Evolutionary conservation across 2,113 vertebrate species (phyloP).

Genomic region (Bufo gargarizans): DNA sequence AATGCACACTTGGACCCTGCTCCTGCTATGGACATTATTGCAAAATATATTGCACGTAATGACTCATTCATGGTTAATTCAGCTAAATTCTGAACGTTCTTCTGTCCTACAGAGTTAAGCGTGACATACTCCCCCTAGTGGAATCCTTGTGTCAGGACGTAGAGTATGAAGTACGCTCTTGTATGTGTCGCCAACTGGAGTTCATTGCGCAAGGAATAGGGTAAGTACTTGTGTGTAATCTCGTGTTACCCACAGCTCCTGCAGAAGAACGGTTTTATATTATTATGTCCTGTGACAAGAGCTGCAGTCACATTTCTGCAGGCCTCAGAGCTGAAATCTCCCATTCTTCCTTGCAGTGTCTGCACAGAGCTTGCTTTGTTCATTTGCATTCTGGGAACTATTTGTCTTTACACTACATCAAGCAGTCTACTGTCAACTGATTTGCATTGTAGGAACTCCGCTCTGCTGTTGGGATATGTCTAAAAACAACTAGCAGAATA

Average conservation of each 20-base stretch:
- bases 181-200: slow-evolving; percentile 92
- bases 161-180: slow-evolving; percentile 90
- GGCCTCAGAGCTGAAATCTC: background rate
- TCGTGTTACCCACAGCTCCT: no score
- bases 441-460: background rate
- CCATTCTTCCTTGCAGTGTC: background rate
- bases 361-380: background rate
- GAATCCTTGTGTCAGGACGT: slow-evolving; percentile 89
- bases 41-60: background rate
- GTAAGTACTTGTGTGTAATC: slow-evolving; percentile 71
- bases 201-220: slow-evolving; percentile 86
- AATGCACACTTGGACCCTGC: background rate
- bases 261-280: no score
- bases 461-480: no score
- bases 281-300: no score
- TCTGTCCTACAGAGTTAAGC: slow-evolving; percentile 64
- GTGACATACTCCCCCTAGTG: slow-evolving; percentile 89
- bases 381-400: background rate
- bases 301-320: background rate
- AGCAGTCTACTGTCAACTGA: background rate
- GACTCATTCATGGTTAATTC: background rate
- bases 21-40: background rate
- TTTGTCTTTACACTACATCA: background rate
- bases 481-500: no score
- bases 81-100: background rate